phyloP scores from a whole-genome alignment of 2,888 invertebrate genomes.

The Drosophila recens region DNA sequence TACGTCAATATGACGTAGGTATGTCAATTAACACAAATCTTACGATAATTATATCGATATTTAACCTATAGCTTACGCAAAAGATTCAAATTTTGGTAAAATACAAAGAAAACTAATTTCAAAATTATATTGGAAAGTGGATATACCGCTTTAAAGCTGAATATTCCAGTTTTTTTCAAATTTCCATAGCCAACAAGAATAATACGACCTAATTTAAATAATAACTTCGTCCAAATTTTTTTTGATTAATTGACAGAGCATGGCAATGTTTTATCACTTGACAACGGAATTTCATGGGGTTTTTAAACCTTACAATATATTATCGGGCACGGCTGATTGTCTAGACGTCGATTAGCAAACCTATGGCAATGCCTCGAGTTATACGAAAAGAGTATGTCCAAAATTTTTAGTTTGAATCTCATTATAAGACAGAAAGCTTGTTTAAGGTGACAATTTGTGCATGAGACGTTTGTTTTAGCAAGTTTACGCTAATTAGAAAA shows the following conservation, averaged over 20 bases:
- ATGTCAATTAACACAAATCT: slow-evolving; percentile 56
- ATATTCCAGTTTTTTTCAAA: background rate
- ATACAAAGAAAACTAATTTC: background rate
- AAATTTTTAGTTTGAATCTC: slow-evolving; percentile 31
- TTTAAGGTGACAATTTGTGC: slow-evolving; percentile 32
- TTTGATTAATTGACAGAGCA: slow-evolving; percentile 15
- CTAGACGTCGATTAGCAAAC: slow-evolving; percentile 66
- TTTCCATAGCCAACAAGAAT: background rate
- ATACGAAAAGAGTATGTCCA: slow-evolving; percentile 34
- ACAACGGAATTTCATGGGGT: slow-evolving; percentile 25
- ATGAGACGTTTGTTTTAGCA: slow-evolving; percentile 57
- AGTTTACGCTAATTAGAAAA: slow-evolving; percentile 60
- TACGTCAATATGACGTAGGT: slow-evolving; percentile 62
- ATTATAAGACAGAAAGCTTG: slow-evolving; percentile 33
- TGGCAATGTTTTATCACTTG: slow-evolving; percentile 31
- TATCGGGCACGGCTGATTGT: slow-evolving; percentile 35
- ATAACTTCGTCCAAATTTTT: slow-evolving; percentile 1
- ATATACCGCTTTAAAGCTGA: slow-evolving; percentile 5
- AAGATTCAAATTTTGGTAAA: slow-evolving; percentile 9
- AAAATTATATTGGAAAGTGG: background rate
- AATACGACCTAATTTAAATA: slow-evolving; percentile 14
- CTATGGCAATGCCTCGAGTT: slow-evolving; percentile 40
- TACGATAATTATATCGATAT: slow-evolving; percentile 32
- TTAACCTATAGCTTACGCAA: slow-evolving; percentile 38
- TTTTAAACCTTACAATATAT: slow-evolving; percentile 19